Percentiles rank a stretch among this genome's conserved stretches.
phyloP scores from a whole-genome alignment of 2,113 vertebrate genomes.

The human (Homo sapiens) region DNA sequence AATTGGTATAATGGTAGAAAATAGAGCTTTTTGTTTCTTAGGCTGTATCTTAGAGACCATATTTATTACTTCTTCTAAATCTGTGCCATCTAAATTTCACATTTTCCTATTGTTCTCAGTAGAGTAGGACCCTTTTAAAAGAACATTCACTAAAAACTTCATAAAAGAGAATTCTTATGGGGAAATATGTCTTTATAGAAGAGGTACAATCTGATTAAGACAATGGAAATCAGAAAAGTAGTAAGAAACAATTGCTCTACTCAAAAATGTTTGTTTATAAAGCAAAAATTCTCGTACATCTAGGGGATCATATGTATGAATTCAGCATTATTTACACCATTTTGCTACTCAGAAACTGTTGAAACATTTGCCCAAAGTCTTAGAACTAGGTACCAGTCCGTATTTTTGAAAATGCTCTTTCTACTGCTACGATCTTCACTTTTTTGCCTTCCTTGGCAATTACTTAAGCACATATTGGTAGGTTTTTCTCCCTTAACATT shows the following conservation, averaged over 20 bases:
- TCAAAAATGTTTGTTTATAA: neutral
- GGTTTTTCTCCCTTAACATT: neutral
- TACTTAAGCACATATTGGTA: neutral
- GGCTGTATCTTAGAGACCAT: neutral
- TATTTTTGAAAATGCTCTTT: constrained; percentile 7
- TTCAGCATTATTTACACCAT: neutral
- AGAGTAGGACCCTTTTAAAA: neutral
- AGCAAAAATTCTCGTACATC: neutral
- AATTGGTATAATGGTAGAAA: constrained; percentile 54
- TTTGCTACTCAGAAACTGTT: neutral
- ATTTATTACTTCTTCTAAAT: constrained; percentile 35
- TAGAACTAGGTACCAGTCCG: neutral
- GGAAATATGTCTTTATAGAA: constrained; percentile 8
- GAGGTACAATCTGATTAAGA: constrained; percentile 30
- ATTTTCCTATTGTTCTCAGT: constrained; percentile 3
- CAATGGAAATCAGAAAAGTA: neutral
- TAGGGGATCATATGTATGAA: neutral
- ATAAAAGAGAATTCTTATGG: constrained; percentile 24
- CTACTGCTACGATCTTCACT: neutral
- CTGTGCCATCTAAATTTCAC: neutral
- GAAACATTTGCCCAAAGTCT: neutral
- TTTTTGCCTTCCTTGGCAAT: neutral
- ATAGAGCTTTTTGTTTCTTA: constrained; percentile 46
- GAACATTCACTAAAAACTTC: constrained; percentile 7
- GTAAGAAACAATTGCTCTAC: neutral